Percentiles rank a stretch among this genome's conserved stretches.
Conservation (phyloP, 2,113 vertebrate species). For the Oncorhynchus keta region DNA sequence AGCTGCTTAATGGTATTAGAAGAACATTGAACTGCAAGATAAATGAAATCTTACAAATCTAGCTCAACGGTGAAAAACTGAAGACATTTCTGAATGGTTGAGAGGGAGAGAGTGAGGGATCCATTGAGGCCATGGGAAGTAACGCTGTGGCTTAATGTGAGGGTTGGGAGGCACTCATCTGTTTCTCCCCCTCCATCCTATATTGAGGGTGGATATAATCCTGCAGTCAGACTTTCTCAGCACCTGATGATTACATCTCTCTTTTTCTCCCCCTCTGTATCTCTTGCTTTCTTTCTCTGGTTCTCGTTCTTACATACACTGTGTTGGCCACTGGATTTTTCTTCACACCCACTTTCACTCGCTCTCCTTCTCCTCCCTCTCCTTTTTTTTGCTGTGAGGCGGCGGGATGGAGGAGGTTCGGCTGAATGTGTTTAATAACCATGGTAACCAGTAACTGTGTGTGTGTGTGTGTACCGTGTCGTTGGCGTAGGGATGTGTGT, state of each 20-base stretch:
- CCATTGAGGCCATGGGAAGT: slow-evolving; percentile 46
- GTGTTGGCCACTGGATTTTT: slow-evolving; percentile 32
- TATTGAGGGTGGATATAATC: slow-evolving; percentile 34
- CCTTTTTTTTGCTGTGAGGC: slow-evolving; percentile 4
- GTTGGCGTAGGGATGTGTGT: slow-evolving; percentile 7
- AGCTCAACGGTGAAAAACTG: too few species aligned
- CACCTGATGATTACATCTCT: slow-evolving; percentile 14
- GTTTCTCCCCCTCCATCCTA: slow-evolving; percentile 18
- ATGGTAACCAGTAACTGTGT: slow-evolving; percentile 57
- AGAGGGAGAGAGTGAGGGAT: background rate
- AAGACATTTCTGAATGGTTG: too few species aligned
- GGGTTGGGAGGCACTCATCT: slow-evolving; percentile 28
- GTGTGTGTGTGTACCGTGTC: slow-evolving; percentile 10
- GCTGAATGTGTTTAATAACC: slow-evolving; percentile 53
- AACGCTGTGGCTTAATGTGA: slow-evolving; percentile 25
- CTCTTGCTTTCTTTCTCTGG: slow-evolving; percentile 9
- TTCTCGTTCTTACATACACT: slow-evolving; percentile 20
- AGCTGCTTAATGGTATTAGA: too few species aligned
- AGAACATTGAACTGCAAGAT: too few species aligned
- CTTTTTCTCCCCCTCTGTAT: background rate
- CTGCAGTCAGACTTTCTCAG: slow-evolving; percentile 40
- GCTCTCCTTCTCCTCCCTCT: background rate
- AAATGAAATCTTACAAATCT: too few species aligned
- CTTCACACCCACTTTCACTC: background rate
- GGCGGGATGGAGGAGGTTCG: slow-evolving; percentile 22